Base-by-base conservation (phyloP, 2,888 invertebrate species). In the Conus canariensis region DNA sequence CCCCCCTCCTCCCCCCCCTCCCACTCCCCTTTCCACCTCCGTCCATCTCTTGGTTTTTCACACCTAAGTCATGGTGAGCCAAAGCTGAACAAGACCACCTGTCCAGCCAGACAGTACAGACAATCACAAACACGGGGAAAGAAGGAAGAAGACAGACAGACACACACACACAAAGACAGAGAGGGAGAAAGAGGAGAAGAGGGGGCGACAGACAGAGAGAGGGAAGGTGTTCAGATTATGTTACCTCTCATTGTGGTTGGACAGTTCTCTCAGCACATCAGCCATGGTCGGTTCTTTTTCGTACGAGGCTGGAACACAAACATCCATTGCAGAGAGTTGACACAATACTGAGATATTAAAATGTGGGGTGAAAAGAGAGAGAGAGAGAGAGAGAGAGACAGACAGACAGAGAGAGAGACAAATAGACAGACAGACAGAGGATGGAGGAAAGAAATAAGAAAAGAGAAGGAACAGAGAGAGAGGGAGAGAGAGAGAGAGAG, bases 231-330 rank as follows among this genome's bases (percentile, higher is more conserved):
- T n/a, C n/a, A n/a, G n/a, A n/a, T n/a, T n/a, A n/a, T n/a, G n/a
- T n/a, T n/a, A 30, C 96, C 96, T 95, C 92, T 95, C 95, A 93
- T 96, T 96, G 92, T 96, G 96, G 93, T 96, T 96, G 30, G 96
- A 96, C 60, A 96, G 93, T 92, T 96, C 96, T 89, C 94, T 93
- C 67, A 96, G 93, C 30, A 96, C 95, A 64, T 95, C 95, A 77
- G 94, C 92, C 64, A 96, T 94, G 86, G 95, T 92, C 90, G 96
- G 95, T 89, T 94, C 93, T 88, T 94, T 94, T 77, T 93, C 93
- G 90, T 4, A 45, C 45, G 45, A 45, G 45, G 45, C 45, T 45
- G 45, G 45, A 45, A 45, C 45, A 45, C 45, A 45, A 45, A 45
- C 45, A 45, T 45, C 45, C 45, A 45, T 4, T 4, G 45, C 4